Percentiles rank a stretch among this genome's conserved stretches.
phyloP scores from a whole-genome alignment of 1,140 invertebrate genomes.

The Planococcus citri region DNA sequence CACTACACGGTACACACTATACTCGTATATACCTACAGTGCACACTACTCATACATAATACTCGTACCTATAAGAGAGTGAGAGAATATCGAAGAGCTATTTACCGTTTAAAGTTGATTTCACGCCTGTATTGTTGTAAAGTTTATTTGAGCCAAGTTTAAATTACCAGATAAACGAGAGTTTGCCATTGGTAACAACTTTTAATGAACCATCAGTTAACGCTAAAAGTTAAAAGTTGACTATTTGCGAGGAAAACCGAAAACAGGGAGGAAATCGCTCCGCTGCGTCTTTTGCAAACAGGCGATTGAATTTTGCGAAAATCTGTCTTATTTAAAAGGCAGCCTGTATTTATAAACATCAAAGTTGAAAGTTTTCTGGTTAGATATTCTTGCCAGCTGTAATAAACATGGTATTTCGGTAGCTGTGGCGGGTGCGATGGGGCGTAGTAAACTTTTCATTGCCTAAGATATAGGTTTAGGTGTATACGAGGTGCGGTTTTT shows the following conservation, averaged over 20 bases:
- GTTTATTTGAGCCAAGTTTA: constrained; percentile 2
- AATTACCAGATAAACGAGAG: constrained; percentile 7
- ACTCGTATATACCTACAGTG: too few species aligned
- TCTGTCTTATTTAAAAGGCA: neutral
- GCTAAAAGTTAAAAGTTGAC: neutral
- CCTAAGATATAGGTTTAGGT: neutral
- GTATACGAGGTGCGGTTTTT: neutral
- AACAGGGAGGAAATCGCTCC: neutral
- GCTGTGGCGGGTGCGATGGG: too few species aligned
- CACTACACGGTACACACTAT: too few species aligned
- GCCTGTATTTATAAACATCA: neutral
- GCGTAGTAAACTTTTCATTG: neutral
- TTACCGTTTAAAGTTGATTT: neutral
- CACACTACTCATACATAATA: too few species aligned
- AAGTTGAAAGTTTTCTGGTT: neutral
- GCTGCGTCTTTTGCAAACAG: neutral
- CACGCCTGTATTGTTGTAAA: neutral
- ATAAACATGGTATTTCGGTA: neutral
- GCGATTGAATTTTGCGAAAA: constrained; percentile 1
- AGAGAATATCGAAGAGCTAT: neutral
- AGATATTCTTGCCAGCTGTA: neutral
- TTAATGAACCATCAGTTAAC: constrained; percentile 7
- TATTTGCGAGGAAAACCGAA: neutral
- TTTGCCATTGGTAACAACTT: neutral
- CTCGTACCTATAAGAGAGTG: too few species aligned